Evolutionary conservation across 1,140 invertebrate species (phyloP).

Genomic region (Lethrus apterus): DNA sequence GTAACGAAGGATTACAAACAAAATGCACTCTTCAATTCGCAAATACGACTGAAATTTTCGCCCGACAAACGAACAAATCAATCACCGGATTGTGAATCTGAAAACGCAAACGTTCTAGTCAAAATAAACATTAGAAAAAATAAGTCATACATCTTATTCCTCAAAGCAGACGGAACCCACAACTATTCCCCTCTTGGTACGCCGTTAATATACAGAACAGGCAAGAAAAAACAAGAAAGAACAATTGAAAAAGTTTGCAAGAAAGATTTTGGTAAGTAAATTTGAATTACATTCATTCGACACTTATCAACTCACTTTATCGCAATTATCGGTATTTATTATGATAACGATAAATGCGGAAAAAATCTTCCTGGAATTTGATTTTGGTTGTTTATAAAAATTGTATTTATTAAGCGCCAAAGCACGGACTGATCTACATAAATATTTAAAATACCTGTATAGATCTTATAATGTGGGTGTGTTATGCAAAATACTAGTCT

Average conservation of each 20-base stretch:
- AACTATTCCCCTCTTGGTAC: conserved; percentile 27
- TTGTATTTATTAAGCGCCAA: no score
- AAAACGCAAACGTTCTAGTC: conserved; percentile 25
- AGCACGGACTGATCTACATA: no score
- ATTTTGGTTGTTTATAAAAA: no score
- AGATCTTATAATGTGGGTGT: no score
- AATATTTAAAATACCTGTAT: no score
- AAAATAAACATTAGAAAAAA: conserved; percentile 30
- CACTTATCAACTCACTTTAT: conserved; percentile 8
- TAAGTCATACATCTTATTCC: conserved; percentile 35
- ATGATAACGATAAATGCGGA: no score
- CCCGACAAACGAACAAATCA: conserved; percentile 11
- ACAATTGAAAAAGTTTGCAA: conserved; percentile 16
- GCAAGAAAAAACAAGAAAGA: conserved; percentile 5
- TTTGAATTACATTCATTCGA: conserved; percentile 11
- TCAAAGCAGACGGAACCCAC: conserved; percentile 29
- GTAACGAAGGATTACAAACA: conserved; percentile 27
- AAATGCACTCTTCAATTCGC: conserved; percentile 15
- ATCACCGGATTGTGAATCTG: conserved; percentile 23
- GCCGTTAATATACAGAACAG: conserved; percentile 20
- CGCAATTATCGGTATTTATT: no score
- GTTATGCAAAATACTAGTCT: no score
- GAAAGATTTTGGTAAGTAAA: conserved; percentile 21
- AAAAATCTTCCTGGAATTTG: no score
- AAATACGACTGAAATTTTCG: conserved; percentile 11